Conservation (phyloP, 2,113 vertebrate species). For the Lophochroa leadbeateri region DNA sequence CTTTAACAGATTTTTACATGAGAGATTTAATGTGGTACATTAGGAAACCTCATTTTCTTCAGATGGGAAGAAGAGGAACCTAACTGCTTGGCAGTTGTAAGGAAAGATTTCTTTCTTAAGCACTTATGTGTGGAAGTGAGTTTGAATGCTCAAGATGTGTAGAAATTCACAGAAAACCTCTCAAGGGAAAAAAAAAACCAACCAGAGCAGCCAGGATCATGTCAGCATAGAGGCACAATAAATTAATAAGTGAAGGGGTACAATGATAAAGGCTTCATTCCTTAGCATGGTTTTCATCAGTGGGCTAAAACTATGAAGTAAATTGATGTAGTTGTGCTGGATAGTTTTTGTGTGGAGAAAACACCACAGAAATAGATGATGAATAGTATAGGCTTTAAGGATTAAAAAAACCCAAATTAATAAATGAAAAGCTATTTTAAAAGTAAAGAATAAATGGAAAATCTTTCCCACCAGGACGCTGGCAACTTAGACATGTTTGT, state of each 20-base stretch:
- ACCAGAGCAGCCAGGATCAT: not conserved
- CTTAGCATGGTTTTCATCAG: not conserved
- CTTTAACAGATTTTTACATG: not conserved
- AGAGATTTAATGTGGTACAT: not conserved
- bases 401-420: not conserved
- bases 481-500: not conserved
- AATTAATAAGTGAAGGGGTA: not conserved
- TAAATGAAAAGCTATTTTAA: not conserved
- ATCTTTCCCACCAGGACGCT: not conserved
- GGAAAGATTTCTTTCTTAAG: not conserved
- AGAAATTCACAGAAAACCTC: not conserved
- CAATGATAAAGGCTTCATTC: not conserved
- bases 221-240: not conserved
- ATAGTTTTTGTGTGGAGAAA: not conserved
- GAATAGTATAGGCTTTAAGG: not conserved
- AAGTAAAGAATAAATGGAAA: not conserved
- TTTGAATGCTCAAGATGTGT: not conserved
- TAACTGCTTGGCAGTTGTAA: not conserved
- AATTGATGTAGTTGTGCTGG: not conserved
- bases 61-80: not conserved
- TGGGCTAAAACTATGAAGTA: not conserved
- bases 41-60: not conserved
- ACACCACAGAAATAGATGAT: not conserved
- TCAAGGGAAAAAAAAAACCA: not conserved
- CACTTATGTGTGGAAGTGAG: not conserved